A percentile compares a stretch with the other conserved stretches of the same genome.
Conservation (phyloP, 2,888 invertebrate genomes). For the Proisotoma minuta region DNA sequence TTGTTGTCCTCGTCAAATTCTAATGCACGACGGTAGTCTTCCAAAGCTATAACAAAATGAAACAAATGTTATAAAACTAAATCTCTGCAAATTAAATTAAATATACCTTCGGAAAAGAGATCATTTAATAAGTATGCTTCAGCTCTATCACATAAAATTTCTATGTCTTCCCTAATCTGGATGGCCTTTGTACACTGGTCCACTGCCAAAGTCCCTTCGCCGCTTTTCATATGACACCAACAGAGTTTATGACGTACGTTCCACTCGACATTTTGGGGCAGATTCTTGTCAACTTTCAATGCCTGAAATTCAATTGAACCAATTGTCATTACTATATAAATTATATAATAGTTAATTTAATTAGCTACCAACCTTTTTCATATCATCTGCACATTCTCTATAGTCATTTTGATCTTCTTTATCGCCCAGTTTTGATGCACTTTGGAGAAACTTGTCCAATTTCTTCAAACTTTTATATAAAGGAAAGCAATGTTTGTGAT, state of each 20-base stretch:
- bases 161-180: conserved; percentile 67
- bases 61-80: too few species aligned
- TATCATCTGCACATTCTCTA: conserved; percentile 39
- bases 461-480: conserved; percentile 95
- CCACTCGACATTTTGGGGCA: conserved; percentile 43
- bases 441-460: conserved; percentile 68
- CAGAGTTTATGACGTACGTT: conserved; percentile 44
- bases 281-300: conserved; percentile 41
- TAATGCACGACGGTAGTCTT: conserved; percentile 78
- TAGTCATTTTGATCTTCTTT: conserved; percentile 23
- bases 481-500: conserved; percentile 84
- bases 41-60: conserved; percentile 72
- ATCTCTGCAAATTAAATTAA: neutral
- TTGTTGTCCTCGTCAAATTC: conserved; percentile 72
- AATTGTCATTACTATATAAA: neutral
- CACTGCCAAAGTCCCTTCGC: conserved; percentile 57
- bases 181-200: conserved; percentile 73
- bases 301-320: conserved; percentile 26
- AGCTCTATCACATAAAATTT: conserved; percentile 80
- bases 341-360: neutral
- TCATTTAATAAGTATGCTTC: conserved; percentile 86
- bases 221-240: conserved; percentile 44
- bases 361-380: conserved; percentile 41
- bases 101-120: conserved; percentile 77
- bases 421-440: conserved; percentile 41